Percentiles rank a stretch among this genome's conserved stretches.
These are phyloP conservation scores for Avahi laniger DNA, from an alignment of 2,797 vertebrate species.

Conservation along the genomic window DNA sequence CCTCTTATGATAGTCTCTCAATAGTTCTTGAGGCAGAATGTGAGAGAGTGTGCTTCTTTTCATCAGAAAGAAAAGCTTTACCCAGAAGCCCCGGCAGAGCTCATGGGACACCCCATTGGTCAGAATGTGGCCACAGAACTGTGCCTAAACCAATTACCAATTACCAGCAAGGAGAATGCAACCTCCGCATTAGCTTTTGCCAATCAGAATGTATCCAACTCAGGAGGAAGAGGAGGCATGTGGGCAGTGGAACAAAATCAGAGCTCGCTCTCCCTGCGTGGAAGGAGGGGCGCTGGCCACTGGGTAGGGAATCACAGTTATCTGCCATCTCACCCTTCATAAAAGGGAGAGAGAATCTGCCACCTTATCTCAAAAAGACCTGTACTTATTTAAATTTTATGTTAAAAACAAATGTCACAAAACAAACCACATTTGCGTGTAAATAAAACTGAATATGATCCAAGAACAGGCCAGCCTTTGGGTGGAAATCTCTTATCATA, in stretches of 20 bases:
- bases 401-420: conserved; percentile 28
- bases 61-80: neutral
- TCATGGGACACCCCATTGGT: neutral
- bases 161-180: neutral
- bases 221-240: neutral
- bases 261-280: neutral
- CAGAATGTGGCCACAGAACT: neutral
- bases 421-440: conserved; percentile 26
- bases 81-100: neutral
- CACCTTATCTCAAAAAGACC: conserved; percentile 2
- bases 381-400: conserved; percentile 36
- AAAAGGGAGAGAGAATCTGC: neutral
- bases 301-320: neutral
- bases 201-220: neutral
- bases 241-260: neutral
- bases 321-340: neutral
- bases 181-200: neutral
- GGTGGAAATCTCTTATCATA: conserved; percentile 23
- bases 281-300: neutral
- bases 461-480: neutral
- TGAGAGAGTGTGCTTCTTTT: neutral
- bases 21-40: neutral
- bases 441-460: conserved; percentile 48
- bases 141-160: neutral
- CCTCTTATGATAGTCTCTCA: neutral